Evolutionary conservation across 2,113 vertebrate genomes (phyloP).

Genomic region (Drymodes brunneopygia): DNA sequence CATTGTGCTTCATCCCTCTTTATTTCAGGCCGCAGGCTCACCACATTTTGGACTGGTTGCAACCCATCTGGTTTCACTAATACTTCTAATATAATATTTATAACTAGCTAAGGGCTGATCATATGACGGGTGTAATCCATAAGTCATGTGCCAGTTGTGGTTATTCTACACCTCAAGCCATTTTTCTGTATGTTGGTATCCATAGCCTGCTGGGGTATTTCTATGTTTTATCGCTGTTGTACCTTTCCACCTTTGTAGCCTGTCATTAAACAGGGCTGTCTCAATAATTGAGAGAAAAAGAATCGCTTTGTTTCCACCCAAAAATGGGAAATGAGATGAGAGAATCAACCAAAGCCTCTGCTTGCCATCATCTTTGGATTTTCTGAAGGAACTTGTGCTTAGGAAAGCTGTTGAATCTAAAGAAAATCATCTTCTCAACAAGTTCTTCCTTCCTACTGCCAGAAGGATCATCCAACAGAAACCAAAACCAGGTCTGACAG

Average conservation of each 20-base stretch:
- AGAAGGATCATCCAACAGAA: not conserved
- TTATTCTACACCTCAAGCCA: not conserved
- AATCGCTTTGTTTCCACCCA: not conserved
- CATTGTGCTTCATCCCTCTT: conserved; percentile 54
- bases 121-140: conserved; percentile 37
- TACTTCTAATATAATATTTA: conserved; percentile 52
- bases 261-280: not conserved
- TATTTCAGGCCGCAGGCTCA: conserved; percentile 43
- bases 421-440: not conserved
- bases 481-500: not conserved
- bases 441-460: not conserved
- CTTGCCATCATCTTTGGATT: not conserved
- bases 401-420: not conserved
- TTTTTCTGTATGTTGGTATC: not conserved
- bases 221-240: not conserved
- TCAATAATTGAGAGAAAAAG: not conserved
- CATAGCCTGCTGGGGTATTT: not conserved
- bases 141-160: conserved; percentile 21
- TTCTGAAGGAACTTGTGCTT: not conserved
- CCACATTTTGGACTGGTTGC: conserved; percentile 57
- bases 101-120: conserved; percentile 45
- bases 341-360: not conserved
- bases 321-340: not conserved
- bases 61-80: conserved; percentile 64
- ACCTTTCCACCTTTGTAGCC: not conserved